Conservation (phyloP, 2,888 invertebrate genomes). For the Octonoba sinensis region DNA sequence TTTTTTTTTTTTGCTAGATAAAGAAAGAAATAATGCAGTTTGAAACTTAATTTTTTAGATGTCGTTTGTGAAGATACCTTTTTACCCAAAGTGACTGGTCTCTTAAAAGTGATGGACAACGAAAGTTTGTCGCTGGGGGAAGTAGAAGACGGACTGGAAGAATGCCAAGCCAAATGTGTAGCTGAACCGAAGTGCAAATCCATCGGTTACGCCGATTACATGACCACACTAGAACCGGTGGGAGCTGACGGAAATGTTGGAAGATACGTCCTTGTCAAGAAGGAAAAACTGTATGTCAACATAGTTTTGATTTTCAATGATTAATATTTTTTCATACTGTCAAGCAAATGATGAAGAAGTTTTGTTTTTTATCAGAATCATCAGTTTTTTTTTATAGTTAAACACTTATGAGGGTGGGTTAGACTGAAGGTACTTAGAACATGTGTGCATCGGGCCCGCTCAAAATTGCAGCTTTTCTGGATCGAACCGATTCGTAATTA, state of each 20-base stretch:
- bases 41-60: constrained; percentile 5
- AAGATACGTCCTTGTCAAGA: not conserved
- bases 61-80: constrained; percentile 17
- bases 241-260: not conserved
- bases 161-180: constrained; percentile 14
- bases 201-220: constrained; percentile 16
- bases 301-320: not conserved
- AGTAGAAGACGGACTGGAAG: constrained; percentile 12
- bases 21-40: too few relatives aligned
- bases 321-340: too few relatives aligned
- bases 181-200: constrained; percentile 27
- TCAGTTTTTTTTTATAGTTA: too few relatives aligned
- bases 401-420: too few relatives aligned
- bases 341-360: too few relatives aligned
- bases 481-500: too few relatives aligned
- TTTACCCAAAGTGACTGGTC: not conserved
- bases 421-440: too few relatives aligned
- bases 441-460: too few relatives aligned
- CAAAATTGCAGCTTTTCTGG: too few relatives aligned
- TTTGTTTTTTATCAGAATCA: too few relatives aligned
- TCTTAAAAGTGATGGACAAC: constrained; percentile 3
- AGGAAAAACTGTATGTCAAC: constrained; percentile 11
- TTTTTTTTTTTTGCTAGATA: too few relatives aligned
- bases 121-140: not conserved
- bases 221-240: not conserved